phyloP scores from a whole-genome alignment of 2,888 invertebrate genomes.

The Agriopis aurantiaria region DNA sequence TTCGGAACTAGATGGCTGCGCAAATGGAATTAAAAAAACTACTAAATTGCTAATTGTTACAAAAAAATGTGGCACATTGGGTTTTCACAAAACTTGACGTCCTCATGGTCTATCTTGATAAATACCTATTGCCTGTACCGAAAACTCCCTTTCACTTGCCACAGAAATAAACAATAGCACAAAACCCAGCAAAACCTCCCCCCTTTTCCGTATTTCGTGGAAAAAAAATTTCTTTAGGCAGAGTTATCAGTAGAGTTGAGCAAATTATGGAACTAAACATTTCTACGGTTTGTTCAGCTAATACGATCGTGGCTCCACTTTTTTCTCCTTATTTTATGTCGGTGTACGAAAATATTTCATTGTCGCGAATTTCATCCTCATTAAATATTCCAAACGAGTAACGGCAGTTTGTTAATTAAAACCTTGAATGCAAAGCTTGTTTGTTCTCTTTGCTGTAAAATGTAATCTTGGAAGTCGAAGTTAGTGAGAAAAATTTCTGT shows the following conservation, averaged over 20 bases:
- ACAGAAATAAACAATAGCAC: not conserved
- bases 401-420: slow-evolving; percentile 1
- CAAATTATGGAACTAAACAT: not conserved
- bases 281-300: not conserved
- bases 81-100: too few relatives aligned
- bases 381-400: not conserved
- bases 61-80: too few relatives aligned
- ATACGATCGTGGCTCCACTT: not conserved
- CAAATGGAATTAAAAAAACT: too few relatives aligned
- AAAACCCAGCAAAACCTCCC: not conserved
- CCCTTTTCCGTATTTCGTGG: not conserved
- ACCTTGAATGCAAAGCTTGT: not conserved
- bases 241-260: not conserved
- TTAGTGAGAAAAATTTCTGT: not conserved
- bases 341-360: not conserved
- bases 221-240: not conserved
- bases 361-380: not conserved
- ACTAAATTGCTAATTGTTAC: too few relatives aligned
- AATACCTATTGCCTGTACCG: not conserved
- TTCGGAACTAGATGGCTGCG: too few relatives aligned
- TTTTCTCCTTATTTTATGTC: not conserved
- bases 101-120: too few relatives aligned
- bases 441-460: not conserved
- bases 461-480: not conserved
- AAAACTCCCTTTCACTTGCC: not conserved